Conservation (phyloP, 1,140 invertebrate species). For the Thalassaphorura encarpata region DNA sequence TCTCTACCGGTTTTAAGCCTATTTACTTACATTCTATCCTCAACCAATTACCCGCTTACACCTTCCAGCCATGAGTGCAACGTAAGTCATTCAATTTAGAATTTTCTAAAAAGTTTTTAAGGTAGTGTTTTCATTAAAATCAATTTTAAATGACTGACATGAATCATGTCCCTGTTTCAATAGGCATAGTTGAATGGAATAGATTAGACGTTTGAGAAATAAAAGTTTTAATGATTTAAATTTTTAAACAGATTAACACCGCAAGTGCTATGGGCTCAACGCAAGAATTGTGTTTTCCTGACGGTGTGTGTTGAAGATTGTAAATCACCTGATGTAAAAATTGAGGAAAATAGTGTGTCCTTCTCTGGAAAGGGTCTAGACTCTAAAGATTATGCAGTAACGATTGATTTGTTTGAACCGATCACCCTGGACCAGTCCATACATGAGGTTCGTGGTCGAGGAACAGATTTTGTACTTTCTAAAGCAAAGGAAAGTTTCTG, state of each 20-base stretch:
- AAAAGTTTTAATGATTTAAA: not conserved
- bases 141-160: too few relatives aligned
- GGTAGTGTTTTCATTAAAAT: too few relatives aligned
- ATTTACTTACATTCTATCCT: too few relatives aligned
- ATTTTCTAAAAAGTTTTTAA: too few relatives aligned
- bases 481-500: slow-evolving; percentile 69
- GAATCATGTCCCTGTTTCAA: too few relatives aligned
- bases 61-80: too few relatives aligned
- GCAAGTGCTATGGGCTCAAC: slow-evolving; percentile 84
- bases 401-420: slow-evolving; percentile 68
- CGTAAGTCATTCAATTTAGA: too few relatives aligned
- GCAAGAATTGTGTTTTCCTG: slow-evolving; percentile 63
- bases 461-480: slow-evolving; percentile 65
- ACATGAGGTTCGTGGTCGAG: slow-evolving; percentile 51
- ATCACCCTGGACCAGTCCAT: slow-evolving; percentile 63
- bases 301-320: slow-evolving; percentile 84
- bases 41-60: too few relatives aligned
- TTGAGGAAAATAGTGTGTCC: slow-evolving; percentile 66
- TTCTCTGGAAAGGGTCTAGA: slow-evolving; percentile 82
- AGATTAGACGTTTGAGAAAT: too few relatives aligned
- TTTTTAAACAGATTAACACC: slow-evolving; percentile 59
- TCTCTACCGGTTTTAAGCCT: too few relatives aligned
- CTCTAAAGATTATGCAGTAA: slow-evolving; percentile 71
- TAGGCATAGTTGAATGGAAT: too few relatives aligned
- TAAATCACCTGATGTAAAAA: slow-evolving; percentile 68